Evolutionary conservation across 2,888 invertebrate genomes (phyloP), one percentile per base, ranked within the genome.

Genomic region (Andrena trimmerana): DNA sequence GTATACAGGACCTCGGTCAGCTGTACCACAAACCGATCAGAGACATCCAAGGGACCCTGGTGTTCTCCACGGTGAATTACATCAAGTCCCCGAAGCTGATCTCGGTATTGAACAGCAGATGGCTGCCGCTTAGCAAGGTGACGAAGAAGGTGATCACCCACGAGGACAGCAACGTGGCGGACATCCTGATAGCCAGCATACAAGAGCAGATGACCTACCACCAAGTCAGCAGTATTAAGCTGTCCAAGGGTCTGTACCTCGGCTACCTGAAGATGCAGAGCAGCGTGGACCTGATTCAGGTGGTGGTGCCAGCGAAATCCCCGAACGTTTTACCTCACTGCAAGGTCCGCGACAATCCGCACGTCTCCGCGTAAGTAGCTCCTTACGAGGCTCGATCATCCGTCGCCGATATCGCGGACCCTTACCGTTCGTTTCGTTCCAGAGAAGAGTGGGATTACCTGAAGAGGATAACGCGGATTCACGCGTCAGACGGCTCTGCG

Each of bases 381-480:
- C 1, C 0, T 42, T 1, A 3, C 16, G 1, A 5, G 6, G 7
- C 16, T 13, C 4, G 4, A 10, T 16, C 4, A 2, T 3, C 27
- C 5, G 10, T 0, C 10, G 5, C 0, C 16, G 3, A 24, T 48
- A 29, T 3, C 0, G n/a, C 16, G 6, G 1, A 62, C 31, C 1
- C n/a, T 57, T 42, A 42, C 8, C 36, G 1, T 54, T 29, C 13
- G 2, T 54, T 8, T n/a, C 33, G 74, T 95, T 95, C 66, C 95
- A 98, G 98, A 33, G 99, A 99, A 93, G 99, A 99, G 94, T 99
- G 99, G 99, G 97, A 98, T 88, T 97, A 98, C 94, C 95, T 99
- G 16, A 97, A 97, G 91, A 96, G 91, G 78, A 89, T 93, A 86
- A 92, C 92, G 2, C 89, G 91, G 0, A 87, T 92, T 2, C 90